Conservation (phyloP, 2,797 vertebrate species). For the Poecilia picta region DNA sequence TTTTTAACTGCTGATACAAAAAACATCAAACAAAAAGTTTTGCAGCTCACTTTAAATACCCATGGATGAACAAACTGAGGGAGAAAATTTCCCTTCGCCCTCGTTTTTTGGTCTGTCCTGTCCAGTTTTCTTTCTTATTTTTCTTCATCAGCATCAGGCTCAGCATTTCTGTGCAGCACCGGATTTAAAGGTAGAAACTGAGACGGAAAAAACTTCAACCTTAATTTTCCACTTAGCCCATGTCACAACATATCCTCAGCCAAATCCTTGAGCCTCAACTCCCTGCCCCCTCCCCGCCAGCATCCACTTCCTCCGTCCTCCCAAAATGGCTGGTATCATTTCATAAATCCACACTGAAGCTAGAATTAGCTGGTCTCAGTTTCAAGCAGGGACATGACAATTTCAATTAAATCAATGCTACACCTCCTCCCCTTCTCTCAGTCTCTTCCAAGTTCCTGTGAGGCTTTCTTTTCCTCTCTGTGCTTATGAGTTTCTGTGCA, state of each 20-base stretch:
- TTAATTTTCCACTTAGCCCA: slow-evolving; percentile 49
- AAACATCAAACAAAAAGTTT: not conserved
- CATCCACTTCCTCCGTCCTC: slow-evolving; percentile 6
- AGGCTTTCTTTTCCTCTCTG: slow-evolving; percentile 1
- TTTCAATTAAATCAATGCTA: slow-evolving; percentile 67
- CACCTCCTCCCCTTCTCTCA: slow-evolving; percentile 23
- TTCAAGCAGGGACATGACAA: slow-evolving; percentile 56
- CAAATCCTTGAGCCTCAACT: slow-evolving; percentile 27
- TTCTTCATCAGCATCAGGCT: slow-evolving; percentile 10
- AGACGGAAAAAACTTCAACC: slow-evolving; percentile 43
- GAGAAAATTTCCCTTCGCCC: slow-evolving; percentile 1
- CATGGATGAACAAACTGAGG: slow-evolving; percentile 2
- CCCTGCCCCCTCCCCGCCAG: not conserved
- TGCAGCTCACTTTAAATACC: not conserved
- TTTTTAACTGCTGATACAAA: not conserved
- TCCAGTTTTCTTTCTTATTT: slow-evolving; percentile 24
- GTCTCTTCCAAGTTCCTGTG: slow-evolving; percentile 39
- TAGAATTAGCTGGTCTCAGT: slow-evolving; percentile 40
- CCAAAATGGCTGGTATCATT: slow-evolving; percentile 42
- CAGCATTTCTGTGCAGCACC: slow-evolving; percentile 20
- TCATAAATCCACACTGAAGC: slow-evolving; percentile 49
- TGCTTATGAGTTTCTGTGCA: slow-evolving; percentile 53
- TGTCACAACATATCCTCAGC: slow-evolving; percentile 30
- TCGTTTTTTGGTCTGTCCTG: slow-evolving; percentile 18
- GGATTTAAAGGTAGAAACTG: slow-evolving; percentile 33